Evolutionary conservation across 2,113 vertebrate genomes (phyloP).

Genomic region (Alethe diademata): DNA sequence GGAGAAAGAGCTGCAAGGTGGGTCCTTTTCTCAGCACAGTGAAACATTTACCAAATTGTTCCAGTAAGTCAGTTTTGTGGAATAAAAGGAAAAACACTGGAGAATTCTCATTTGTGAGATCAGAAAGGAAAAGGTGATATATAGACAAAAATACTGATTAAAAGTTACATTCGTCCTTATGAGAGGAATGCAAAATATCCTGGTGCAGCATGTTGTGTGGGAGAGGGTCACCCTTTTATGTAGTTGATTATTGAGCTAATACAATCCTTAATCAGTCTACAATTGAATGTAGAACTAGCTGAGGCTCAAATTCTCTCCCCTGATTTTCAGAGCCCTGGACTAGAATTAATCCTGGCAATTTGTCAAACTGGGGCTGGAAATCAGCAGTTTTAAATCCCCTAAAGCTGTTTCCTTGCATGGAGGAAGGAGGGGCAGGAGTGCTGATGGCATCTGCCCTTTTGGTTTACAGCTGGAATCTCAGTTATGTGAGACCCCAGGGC

Average conservation of each 20-base stretch:
- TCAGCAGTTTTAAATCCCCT: background rate
- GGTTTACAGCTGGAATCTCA: background rate
- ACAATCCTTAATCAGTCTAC: background rate
- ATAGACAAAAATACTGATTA: background rate
- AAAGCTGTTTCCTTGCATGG: accelerated
- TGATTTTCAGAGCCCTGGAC: background rate
- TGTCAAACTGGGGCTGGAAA: background rate
- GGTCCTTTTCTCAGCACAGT: background rate
- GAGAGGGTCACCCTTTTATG: background rate
- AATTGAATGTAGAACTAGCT: background rate
- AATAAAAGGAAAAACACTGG: background rate
- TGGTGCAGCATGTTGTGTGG: accelerated
- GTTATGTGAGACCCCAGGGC: background rate
- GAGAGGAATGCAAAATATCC: background rate
- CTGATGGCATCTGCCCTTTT: background rate
- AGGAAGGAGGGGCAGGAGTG: background rate
- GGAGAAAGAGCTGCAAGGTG: background rate
- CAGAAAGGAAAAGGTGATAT: background rate
- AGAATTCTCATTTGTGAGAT: background rate
- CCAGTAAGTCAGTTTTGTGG: background rate
- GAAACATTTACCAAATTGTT: background rate
- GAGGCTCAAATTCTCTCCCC: background rate
- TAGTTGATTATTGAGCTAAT: background rate
- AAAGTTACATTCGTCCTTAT: background rate
- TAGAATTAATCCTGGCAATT: background rate